phyloP scores from a whole-genome alignment of 2,797 vertebrate species.

The Lacerta bilineata region DNA sequence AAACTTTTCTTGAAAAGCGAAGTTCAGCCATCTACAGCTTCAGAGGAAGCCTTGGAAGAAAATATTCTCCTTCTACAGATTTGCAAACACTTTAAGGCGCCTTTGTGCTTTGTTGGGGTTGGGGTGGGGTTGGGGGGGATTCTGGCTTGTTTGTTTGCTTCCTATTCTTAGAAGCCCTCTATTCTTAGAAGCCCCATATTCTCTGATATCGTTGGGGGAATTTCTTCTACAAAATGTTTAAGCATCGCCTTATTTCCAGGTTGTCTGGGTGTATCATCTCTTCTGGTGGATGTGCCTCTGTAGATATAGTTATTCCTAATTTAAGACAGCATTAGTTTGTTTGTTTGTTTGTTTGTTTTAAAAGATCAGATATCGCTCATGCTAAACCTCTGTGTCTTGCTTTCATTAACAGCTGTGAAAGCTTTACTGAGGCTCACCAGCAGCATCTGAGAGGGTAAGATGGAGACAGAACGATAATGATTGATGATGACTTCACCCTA shows the following conservation, averaged over 20 bases:
- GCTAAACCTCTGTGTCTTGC: neutral
- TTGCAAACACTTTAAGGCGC: neutral
- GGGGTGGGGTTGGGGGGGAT: too few species aligned
- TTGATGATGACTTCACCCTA: constrained; percentile 6
- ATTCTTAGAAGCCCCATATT: neutral
- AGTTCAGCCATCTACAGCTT: neutral
- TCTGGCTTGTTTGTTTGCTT: neutral
- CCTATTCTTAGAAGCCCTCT: neutral
- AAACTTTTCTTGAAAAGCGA: neutral
- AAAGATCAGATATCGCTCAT: neutral
- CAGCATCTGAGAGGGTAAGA: neutral
- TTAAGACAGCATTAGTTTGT: neutral
- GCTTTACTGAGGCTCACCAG: constrained; percentile 3
- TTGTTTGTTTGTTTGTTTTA: too few species aligned
- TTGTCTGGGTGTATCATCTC: too few species aligned
- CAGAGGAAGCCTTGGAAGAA: neutral
- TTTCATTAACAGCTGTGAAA: neutral
- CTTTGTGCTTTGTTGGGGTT: neutral
- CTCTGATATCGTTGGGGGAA: neutral
- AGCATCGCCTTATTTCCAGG: neutral
- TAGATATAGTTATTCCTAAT: neutral
- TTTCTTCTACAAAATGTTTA: neutral
- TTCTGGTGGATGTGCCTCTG: neutral
- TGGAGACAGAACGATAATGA: neutral
- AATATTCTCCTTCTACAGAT: neutral